Evolutionary conservation across 2,888 invertebrate genomes (phyloP), one percentile per base, ranked within the genome.

Genomic region (Chaetoderma sp.): DNA sequence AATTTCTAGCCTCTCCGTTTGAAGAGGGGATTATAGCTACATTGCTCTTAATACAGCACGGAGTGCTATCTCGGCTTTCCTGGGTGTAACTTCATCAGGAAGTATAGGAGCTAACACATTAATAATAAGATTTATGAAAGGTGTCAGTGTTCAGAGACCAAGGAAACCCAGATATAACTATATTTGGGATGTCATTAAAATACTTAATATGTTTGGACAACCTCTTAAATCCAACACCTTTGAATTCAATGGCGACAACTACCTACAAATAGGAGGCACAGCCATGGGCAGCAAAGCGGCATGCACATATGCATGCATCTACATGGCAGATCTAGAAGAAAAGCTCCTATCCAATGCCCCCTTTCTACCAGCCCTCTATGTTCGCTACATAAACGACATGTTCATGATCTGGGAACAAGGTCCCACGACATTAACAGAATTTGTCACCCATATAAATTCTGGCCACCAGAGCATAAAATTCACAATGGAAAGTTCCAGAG

Each of bases 261-360:
- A 18, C 50, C 56, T 65, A 27, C 69, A 70, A 60, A 52, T 49
- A 18, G 21, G 30, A 32, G 70, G 64, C 10, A 70, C 70, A 5
- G 63, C 65, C 28, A 69, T 69, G 73, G 73, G 69, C 2, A 70
- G 59, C 21, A 58, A 47, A 56, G 60, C 68, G 55, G 68, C 71
- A 4, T 68, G 64, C 8, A 49, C 60, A 0, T 68, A 66, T 55
- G 65, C 65, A 18, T 61, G 59, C 32, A 50, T 71, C 10, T 71
- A 70, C 32, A 65, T 67, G 67, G 63, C 65, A 10, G 10, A 64
- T n/a, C 33, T 66, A 18, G 69, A 71, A 57, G 16, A 50, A 36
- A 18, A 54, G n/a, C 25, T 61, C 5, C 54, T 71, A 21, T 8
- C 21, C 5, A 39, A 42, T 1, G 32, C 42, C 8, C 52, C 58